These are phyloP conservation scores for Chinchilla lanigera DNA, from an alignment of 2,113 vertebrate species.

Conservation along the genomic window DNA sequence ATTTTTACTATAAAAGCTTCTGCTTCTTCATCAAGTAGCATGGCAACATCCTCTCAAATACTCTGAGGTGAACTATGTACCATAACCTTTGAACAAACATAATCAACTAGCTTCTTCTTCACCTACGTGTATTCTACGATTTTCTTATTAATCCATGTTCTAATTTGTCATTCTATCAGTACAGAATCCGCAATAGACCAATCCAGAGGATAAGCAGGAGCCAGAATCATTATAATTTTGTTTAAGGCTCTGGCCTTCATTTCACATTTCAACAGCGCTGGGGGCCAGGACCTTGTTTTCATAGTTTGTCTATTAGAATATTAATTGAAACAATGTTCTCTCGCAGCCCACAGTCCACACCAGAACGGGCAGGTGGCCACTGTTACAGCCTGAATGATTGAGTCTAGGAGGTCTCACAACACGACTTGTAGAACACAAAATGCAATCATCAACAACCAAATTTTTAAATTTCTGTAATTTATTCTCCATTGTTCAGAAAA, in stretches of 20 bases:
- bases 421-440: not conserved
- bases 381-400: not conserved
- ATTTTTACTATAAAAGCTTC: conserved; percentile 99
- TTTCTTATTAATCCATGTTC: conserved; percentile 99
- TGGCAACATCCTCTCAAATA: no score
- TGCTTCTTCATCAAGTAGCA: conserved; percentile 99
- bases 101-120: conserved; percentile 99
- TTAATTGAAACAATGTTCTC: not conserved
- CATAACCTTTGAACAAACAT: conserved; percentile 99
- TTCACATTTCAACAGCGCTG: not conserved
- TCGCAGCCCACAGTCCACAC: not conserved
- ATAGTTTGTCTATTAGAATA: not conserved
- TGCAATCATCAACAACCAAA: not conserved
- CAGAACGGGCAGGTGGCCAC: not conserved
- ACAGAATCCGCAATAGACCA: conserved; percentile 99
- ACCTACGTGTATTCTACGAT: conserved; percentile 99
- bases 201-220: conserved; percentile 96
- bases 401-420: not conserved
- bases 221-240: no score
- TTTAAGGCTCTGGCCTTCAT: not conserved
- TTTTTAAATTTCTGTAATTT: not conserved
- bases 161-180: conserved; percentile 97
- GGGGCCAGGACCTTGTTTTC: not conserved
- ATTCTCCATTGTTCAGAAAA: not conserved
- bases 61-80: no score